Base-by-base conservation (phyloP, 2,888 invertebrate species). In the Eupsilia transversa region DNA sequence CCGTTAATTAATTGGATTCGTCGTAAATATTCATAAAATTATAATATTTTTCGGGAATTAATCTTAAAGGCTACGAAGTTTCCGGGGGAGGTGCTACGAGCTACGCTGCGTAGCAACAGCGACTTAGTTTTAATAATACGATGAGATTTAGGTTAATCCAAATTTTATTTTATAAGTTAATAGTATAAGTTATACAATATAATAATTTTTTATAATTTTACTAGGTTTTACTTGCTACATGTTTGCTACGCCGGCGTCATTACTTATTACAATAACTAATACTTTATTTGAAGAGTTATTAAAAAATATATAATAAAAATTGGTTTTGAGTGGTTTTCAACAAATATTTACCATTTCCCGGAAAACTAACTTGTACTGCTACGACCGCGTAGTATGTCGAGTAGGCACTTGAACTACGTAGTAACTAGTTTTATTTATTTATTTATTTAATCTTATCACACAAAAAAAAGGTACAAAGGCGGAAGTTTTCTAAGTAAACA, bases 71-170 rank as follows among this genome's bases (percentile, higher is more conserved):
- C 77, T 72, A 79, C 79, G 72, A 35, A 46, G 1, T 27, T 35
- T 56, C 27, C 1, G 56, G 43, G 57, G 35, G 23, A 35, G 30
- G 20, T 63, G 80, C 63, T 77, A 76, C 60, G 52, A 43, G 77
- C 77, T 77, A 64, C 72, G 63, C 14, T 17, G 30, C 79, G 79
- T 71, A 77, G 63, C 79, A 63, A 2, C 30, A 27, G 10, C 14
- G 38, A 38, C 3, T 5, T 9, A 1, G 12, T 14, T 72, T 23
- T 1, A 20, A 49, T 38, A 38, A n/a, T 54, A 23, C 23, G n/a
- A 33, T 14, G n/a, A 12, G 9, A 3, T 6, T 33, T 30, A 43
- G 20, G 6, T 12, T 67, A 20, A 27, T 23, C 14, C 9, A n/a
- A 67, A n/a, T n/a, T n/a, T n/a, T n/a, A n/a, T n/a, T n/a, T n/a